Evolutionary conservation across 2,888 invertebrate species (phyloP), one percentile per base, ranked within the genome.

Genomic region (Apoderus coryli): DNA sequence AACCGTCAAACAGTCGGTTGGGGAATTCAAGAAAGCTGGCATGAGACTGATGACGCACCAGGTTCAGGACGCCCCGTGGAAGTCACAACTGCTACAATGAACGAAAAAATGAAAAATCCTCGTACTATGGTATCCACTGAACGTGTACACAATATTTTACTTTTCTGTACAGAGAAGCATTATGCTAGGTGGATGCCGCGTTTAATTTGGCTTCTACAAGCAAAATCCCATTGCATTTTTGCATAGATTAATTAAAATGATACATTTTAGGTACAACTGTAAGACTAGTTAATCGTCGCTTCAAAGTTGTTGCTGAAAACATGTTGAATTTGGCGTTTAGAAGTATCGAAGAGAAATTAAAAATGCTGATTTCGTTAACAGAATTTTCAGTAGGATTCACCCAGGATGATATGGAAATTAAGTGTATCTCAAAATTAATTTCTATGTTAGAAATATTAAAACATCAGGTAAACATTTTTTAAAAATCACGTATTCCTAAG

Each of bases 371-470:
- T 13, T 42, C 37, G 15, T 40, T 37, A 10, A 48, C 49, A 2
- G 39, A 44, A 12, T 32, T 42, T 25, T 47, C 50, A 1, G 32
- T 53, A 13, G 38, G 44, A 16, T 44, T 41, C 12, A 47, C 47
- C 5, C 38, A 48, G 23, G 53, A 53, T 12, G 53, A 54, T 27
- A 48, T 49, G 44, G 53, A 54, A 36, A 44, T 49, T 7, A 49
- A 45, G 29, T 50, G 49, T 34, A 42, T 51, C 25, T 44, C 48
- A 3, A 50, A 49, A 33, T 28, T 53, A 33, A 34, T 54, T 13
- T 49, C 47, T 26, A 39, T 48, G 29, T 31, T 54, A 25, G 54
- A 54, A 37, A 43, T 53, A 16, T 15, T 53, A 7, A 40, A 41
- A 35, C 43, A 48, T 30, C 52, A 54, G 37, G 54, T 54, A 42